These are phyloP conservation scores for Girardia tigrina DNA, from an alignment of 2,888 invertebrate genomes.

Conservation along the genomic window DNA sequence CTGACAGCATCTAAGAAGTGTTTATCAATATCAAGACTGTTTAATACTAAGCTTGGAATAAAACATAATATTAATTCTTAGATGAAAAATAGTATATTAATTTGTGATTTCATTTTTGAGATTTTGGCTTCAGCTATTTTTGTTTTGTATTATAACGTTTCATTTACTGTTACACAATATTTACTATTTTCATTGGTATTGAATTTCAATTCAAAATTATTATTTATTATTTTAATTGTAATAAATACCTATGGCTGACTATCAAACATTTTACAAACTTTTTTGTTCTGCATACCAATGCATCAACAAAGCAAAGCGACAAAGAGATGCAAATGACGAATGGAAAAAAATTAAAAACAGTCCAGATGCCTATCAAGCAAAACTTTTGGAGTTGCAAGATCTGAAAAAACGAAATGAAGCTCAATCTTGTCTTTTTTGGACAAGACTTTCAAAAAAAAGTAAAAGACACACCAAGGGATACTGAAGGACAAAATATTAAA, in stretches of 20 bases:
- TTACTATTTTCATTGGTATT: too few relatives aligned
- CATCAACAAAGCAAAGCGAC: conserved; percentile 1
- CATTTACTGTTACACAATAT: too few relatives aligned
- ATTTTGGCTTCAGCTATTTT: too few relatives aligned
- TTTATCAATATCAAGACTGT: too few relatives aligned
- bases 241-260: not conserved
- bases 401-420: not conserved
- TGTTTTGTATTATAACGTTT: too few relatives aligned
- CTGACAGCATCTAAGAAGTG: too few relatives aligned
- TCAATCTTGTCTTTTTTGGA: not conserved
- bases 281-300: conserved; percentile 16
- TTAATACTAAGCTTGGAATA: too few relatives aligned
- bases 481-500: not conserved
- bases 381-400: not conserved
- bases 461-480: not conserved
- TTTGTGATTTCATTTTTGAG: too few relatives aligned
- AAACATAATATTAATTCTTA: too few relatives aligned
- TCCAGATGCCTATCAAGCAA: not conserved
- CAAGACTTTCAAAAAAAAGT: conserved; percentile 1
- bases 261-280: conserved; percentile 18
- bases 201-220: too few relatives aligned
- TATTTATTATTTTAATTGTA: not conserved
- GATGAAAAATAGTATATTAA: too few relatives aligned
- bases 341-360: conserved; percentile 12
- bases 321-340: conserved; percentile 9